phyloP scores from a whole-genome alignment of 2,113 vertebrate species.

The Corvus hawaiiensis region DNA sequence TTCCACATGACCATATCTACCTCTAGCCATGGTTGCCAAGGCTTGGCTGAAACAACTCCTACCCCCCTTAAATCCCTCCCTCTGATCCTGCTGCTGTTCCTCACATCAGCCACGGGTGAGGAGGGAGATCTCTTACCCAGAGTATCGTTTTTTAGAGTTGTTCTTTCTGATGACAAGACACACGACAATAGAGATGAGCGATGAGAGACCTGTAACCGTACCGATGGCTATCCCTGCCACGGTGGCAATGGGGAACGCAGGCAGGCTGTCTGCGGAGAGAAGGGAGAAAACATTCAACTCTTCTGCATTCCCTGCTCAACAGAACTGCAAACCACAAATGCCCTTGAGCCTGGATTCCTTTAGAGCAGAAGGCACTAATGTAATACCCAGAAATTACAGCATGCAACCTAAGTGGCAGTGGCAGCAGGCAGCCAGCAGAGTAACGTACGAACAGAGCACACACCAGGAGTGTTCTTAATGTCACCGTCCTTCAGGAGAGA shows the following conservation, averaged over 20 bases:
- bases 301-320: conserved; percentile 1
- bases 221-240: conserved; percentile 82
- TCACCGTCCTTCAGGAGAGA: background rate
- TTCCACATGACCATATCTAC: background rate
- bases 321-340: background rate
- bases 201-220: conserved; percentile 75
- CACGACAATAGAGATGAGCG: conserved; percentile 76
- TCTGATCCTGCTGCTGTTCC: background rate
- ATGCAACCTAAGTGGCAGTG: background rate
- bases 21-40: background rate
- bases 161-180: conserved; percentile 81
- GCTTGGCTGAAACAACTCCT: background rate
- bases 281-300: conserved; percentile 53
- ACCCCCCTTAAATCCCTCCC: background rate
- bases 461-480: background rate
- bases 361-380: background rate
- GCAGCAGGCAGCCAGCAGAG: background rate
- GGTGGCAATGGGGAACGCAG: conserved; percentile 67
- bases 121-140: conserved; percentile 79
- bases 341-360: background rate
- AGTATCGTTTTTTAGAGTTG: conserved; percentile 81
- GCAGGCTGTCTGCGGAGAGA: conserved; percentile 68
- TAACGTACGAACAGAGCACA: rapidly evolving
- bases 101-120: background rate
- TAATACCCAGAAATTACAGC: background rate